A percentile compares a stretch with the other conserved stretches of the same genome.
These are phyloP conservation scores for Papilio aristodemus DNA, from an alignment of 1,140 invertebrate genomes.

Conservation along the genomic window DNA sequence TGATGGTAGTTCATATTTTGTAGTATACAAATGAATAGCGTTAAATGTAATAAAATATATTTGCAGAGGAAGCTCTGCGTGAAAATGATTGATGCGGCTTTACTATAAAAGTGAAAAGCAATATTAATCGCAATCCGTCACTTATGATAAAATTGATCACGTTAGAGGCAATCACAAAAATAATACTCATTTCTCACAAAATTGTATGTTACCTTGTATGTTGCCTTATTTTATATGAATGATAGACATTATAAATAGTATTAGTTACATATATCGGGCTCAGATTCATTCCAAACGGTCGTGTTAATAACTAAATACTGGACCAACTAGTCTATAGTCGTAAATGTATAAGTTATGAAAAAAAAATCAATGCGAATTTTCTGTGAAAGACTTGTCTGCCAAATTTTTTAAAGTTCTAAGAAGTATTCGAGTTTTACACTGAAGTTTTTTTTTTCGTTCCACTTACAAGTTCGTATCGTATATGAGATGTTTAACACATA, in stretches of 20 bases:
- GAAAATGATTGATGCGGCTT: conserved; percentile 60
- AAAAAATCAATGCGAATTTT: too few species aligned
- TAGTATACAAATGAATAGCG: conserved; percentile 40
- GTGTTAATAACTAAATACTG: too few species aligned
- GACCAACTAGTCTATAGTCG: too few species aligned
- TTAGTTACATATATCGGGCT: too few species aligned
- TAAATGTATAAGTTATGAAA: too few species aligned
- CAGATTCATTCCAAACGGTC: too few species aligned
- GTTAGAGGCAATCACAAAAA: neutral
- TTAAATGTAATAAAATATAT: conserved; percentile 37
- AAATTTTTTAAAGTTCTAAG: neutral
- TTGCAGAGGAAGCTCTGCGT: conserved; percentile 50
- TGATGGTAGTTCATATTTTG: neutral
- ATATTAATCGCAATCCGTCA: conserved; percentile 21
- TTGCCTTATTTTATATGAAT: too few species aligned
- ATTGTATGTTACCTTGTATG: neutral
- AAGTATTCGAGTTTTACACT: neutral
- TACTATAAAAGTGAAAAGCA: conserved; percentile 37
- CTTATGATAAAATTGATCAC: conserved; percentile 55
- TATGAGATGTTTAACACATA: neutral
- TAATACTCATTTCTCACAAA: neutral
- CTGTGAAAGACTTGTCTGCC: neutral
- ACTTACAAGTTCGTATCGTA: neutral
- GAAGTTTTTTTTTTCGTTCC: neutral
- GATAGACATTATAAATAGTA: too few species aligned